A percentile compares a stretch with the other conserved stretches of the same genome.
Evolutionary conservation across 2,113 vertebrate genomes (phyloP).

Genomic region (Entelurus aequoreus): DNA sequence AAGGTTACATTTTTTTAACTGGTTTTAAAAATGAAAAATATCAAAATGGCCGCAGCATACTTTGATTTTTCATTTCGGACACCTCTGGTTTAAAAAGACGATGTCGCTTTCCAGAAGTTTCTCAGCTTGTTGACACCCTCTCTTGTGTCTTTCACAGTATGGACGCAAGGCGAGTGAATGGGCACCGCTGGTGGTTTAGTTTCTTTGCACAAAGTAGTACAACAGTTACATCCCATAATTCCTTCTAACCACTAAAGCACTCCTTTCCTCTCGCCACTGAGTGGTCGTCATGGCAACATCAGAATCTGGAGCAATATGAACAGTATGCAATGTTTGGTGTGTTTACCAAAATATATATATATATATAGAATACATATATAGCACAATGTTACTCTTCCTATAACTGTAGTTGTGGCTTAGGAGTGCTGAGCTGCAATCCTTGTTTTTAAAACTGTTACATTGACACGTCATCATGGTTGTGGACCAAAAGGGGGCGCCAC

Average conservation of each 20-base stretch:
- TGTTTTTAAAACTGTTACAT: not conserved
- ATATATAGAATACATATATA: not conserved
- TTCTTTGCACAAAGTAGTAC: slow-evolving; percentile 28
- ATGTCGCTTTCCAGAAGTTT: too few species aligned
- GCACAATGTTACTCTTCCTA: not conserved
- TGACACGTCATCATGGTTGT: too few species aligned
- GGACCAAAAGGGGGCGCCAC: not conserved
- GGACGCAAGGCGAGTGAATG: slow-evolving; percentile 76
- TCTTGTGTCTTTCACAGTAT: slow-evolving; percentile 64
- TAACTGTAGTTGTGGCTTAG: not conserved
- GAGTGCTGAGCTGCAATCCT: not conserved
- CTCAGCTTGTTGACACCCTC: not conserved
- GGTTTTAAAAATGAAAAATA: too few species aligned
- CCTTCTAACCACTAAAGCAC: slow-evolving; percentile 31
- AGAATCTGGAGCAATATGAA: not conserved
- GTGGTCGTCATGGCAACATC: not conserved
- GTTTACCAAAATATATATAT: not conserved
- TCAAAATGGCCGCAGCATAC: too few species aligned
- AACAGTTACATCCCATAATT: slow-evolving; percentile 16
- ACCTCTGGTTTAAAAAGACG: too few species aligned
- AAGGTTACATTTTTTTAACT: too few species aligned
- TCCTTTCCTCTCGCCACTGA: slow-evolving; percentile 16
- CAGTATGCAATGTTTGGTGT: not conserved
- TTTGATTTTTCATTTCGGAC: too few species aligned
- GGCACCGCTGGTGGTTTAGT: slow-evolving; percentile 68